Base-by-base conservation (phyloP, 2,888 invertebrate genomes). In the Dicycla oo region DNA sequence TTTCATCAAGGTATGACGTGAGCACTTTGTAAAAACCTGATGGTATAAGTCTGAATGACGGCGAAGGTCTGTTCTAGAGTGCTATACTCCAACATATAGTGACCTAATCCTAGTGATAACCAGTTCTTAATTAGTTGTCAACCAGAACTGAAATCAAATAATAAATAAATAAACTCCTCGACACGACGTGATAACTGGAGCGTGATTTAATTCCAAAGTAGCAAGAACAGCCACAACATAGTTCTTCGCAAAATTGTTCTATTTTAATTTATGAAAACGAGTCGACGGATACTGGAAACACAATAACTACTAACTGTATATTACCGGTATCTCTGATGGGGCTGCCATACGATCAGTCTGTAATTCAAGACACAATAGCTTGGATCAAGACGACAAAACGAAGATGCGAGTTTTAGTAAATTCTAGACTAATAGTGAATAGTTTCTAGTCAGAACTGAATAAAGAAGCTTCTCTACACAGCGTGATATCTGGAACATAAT, bases 401-500 rank as follows among this genome's bases (percentile, higher is more conserved):
- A 34, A 34, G 2, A 34, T 3, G 3, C 34, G n/a, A n/a, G n/a
- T n/a, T n/a, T n/a, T 34, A 34, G 34, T 34, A 30, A 30, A 30
- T 34, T 34, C n/a, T n/a, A n/a, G n/a, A n/a, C n/a, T n/a, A n/a
- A n/a, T n/a, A n/a, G n/a, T n/a, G n/a, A n/a, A n/a, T 53, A 26
- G 23, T 53, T 53, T 51, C 23, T 7, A 53, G 15, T 53, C 23
- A 7, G 51, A 53, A 15, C 13, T 43, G 3, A 43, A 43, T 13
- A 4, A 45, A 45, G 18, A 45, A 45, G 18, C 18, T 15, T 13
- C 26, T 53, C 73, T 54, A 47, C 30, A 11, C 70, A 56, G 60
- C 56, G 56, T 47, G 54, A 51, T 13, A 65, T 38, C 53, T 64
- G 38, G 69, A 20, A 51, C 70, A 51, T 65, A 70, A 61, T 65